phyloP scores from a whole-genome alignment of 2,797 vertebrate species.

The Xiphorhynchus erythropygius region DNA sequence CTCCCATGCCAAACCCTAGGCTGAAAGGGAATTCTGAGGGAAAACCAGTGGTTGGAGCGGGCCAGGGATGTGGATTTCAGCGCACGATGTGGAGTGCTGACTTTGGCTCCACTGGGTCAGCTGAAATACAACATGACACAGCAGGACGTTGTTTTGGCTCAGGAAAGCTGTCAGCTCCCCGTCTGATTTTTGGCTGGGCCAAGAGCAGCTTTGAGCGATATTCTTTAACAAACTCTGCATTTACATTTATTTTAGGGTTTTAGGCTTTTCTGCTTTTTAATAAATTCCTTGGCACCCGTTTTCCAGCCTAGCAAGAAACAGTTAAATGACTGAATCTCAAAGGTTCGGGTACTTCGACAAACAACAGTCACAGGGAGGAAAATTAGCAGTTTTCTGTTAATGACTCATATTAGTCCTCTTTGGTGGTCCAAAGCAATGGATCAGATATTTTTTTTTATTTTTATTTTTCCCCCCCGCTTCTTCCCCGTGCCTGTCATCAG shows the following conservation, averaged over 20 bases:
- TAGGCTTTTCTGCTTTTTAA: neutral
- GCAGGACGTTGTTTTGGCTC: neutral
- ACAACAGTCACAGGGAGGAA: slow-evolving; percentile 78
- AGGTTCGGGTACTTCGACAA: slow-evolving; percentile 75
- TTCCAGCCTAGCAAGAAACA: slow-evolving; percentile 72
- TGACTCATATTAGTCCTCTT: slow-evolving; percentile 83
- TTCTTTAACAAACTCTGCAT: neutral
- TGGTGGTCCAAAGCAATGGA: slow-evolving; percentile 80
- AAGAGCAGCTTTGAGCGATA: neutral
- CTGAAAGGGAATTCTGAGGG: neutral
- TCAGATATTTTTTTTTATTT: slow-evolving; percentile 46
- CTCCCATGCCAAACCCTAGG: neutral
- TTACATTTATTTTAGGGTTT: neutral
- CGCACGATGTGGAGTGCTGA: neutral
- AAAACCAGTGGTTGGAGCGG: neutral
- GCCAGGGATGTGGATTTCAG: neutral
- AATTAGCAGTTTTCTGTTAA: slow-evolving; percentile 84
- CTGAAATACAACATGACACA: neutral
- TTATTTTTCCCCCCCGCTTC: slow-evolving; percentile 72
- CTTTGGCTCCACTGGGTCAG: neutral
- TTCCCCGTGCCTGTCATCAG: slow-evolving; percentile 79
- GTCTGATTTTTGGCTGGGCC: neutral
- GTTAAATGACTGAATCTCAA: slow-evolving; percentile 76
- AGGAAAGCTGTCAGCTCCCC: neutral
- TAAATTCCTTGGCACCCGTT: slow-evolving; percentile 29